phyloP scores from a whole-genome alignment of 2,888 invertebrate genomes.

The Xestoiulus laeticollis region DNA sequence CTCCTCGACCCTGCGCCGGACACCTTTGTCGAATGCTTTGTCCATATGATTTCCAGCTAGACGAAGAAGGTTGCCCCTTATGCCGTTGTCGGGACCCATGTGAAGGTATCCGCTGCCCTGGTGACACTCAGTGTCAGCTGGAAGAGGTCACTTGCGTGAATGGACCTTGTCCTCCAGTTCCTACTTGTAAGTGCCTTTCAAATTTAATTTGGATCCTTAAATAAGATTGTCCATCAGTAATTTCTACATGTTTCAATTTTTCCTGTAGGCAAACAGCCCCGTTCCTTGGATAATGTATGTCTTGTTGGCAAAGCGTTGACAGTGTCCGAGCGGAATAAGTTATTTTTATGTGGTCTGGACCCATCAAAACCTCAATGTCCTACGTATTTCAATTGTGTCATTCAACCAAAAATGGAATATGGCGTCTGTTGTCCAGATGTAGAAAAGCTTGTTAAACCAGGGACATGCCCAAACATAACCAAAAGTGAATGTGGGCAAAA shows the following conservation, averaged over 20 bases:
- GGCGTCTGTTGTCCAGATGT: constrained; percentile 55
- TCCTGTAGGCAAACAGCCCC: constrained; percentile 74
- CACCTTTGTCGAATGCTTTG: constrained; percentile 88
- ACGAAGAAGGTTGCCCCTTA: constrained; percentile 75
- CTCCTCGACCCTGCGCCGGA: constrained; percentile 77
- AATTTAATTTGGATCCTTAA: neutral
- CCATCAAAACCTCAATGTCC: constrained; percentile 86
- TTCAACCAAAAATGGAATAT: constrained; percentile 70
- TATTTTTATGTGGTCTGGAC: constrained; percentile 82
- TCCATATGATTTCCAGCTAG: constrained; percentile 79
- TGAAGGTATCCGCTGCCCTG: constrained; percentile 75
- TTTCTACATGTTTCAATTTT: neutral
- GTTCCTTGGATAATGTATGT: constrained; percentile 79
- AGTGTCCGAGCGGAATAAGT: constrained; percentile 77
- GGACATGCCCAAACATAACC: constrained; percentile 73
- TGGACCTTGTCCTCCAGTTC: constrained; percentile 84
- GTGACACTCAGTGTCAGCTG: constrained; percentile 78
- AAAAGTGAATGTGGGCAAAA: constrained; percentile 38
- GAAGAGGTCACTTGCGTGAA: constrained; percentile 80
- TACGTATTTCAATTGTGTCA: constrained; percentile 80
- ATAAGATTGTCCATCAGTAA: neutral
- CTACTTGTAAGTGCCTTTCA: constrained; percentile 73
- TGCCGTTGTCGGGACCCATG: constrained; percentile 70
- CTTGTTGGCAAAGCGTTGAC: constrained; percentile 76
- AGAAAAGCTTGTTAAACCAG: constrained; percentile 78